Evolutionary conservation across 2,113 vertebrate species (phyloP), one percentile per base, ranked within the genome.

Genomic region (Colossoma macropomum): DNA sequence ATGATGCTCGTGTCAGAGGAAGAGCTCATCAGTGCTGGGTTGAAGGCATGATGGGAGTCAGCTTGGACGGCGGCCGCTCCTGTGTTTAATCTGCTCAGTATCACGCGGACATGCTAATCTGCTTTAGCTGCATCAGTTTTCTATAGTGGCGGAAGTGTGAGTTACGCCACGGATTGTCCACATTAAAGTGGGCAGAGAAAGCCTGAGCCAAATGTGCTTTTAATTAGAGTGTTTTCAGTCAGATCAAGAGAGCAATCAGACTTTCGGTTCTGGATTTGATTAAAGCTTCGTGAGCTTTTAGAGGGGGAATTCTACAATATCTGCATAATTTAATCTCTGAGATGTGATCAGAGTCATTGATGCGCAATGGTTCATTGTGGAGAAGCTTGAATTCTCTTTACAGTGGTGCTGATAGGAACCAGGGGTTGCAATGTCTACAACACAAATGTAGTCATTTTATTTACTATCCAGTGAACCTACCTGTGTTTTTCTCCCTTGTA

Each of bases 81-180:
- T 16, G 50, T 45, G 32, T 82, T 85, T 85, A 81, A 87, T 78
- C 79, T 85, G 73, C 62, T 79, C 25, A 66, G 54, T 63, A 50
- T 66, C 73, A 73, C 74, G 1, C 45, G 11, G 78, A 60, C 30
- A 19, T 68, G 23, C 28, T 86, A 84, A 81, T 86, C 74, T 73
- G 68, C 50, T 86, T 77, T 27, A 68, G 34, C 74, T 41, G 45
- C 52, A 50, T 48, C 30, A 75, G n/a, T 32, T 65, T 63, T 38
- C 28, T 66, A 38, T 54, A 38, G 34, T 60, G 83, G 65, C 32
- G 28, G 41, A 52, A 76, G 60, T n/a, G n/a, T 34, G 63, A 60
- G 41, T 25, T 75, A 32, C 27, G 27, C 12, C 56, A 70, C 17
- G 60, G 79, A 34, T 54, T 62, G 62, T 38, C 12, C 6, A 21